Percentiles rank a stretch among this genome's conserved stretches.
Evolutionary conservation across 2,888 invertebrate species (phyloP).

Genomic region (Melitaea athalia): DNA sequence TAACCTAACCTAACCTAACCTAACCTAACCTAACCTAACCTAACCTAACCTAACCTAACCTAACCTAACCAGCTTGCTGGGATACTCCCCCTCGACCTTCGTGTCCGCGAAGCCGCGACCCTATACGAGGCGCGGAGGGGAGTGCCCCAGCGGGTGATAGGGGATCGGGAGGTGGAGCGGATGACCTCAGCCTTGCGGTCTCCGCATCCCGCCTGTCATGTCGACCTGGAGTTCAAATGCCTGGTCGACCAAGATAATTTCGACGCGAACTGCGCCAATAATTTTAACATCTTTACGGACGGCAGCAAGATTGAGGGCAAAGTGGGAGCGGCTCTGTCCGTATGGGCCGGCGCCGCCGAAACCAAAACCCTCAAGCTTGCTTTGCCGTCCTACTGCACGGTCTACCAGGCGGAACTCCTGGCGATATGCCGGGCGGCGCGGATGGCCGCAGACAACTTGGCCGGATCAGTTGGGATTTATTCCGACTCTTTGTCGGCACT

Average conservation of each 20-base stretch:
- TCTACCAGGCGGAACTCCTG: constrained; percentile 20
- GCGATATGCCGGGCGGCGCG: constrained; percentile 12
- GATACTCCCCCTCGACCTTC: constrained; percentile 39
- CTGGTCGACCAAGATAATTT: no score
- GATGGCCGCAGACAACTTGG: not conserved
- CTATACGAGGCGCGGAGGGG: constrained; percentile 39
- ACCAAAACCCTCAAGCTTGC: not conserved
- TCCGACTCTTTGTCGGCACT: no score
- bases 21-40: not conserved
- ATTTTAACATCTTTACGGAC: no score
- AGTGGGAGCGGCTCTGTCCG: not conserved
- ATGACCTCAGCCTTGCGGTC: no score
- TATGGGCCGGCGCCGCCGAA: not conserved
- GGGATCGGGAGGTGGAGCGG: no score
- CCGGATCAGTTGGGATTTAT: no score
- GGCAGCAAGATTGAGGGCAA: no score
- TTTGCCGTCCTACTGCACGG: constrained; percentile 9
- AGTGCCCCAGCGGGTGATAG: no score
- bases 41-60: constrained; percentile 1
- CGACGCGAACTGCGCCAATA: no score
- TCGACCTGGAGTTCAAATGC: no score
- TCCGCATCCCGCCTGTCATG: no score
- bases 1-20: not conserved
- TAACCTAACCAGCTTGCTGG: constrained; percentile 26
- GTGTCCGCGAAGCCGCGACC: constrained; percentile 33